phyloP scores from a whole-genome alignment of 2,113 vertebrate species.

The Semnornis frantzii region DNA sequence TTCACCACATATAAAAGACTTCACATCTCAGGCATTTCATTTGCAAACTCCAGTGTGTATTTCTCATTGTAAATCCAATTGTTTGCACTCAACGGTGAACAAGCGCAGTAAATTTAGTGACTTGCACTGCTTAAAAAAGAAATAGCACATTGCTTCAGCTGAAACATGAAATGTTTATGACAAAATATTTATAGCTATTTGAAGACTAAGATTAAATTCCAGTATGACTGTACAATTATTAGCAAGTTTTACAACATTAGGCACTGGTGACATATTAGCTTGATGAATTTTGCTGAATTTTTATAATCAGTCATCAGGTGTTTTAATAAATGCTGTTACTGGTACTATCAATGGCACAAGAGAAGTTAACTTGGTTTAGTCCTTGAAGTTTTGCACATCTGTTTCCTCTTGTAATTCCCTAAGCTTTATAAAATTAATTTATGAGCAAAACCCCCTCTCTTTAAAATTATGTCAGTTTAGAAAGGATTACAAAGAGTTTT shows the following conservation, averaged over 20 bases:
- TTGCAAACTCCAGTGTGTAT: slow-evolving; percentile 13
- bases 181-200: slow-evolving; percentile 57
- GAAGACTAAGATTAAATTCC: slow-evolving; percentile 12
- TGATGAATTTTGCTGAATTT: slow-evolving; percentile 42
- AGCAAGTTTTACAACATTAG: not conserved
- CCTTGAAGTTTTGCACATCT: not conserved
- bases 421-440: not conserved
- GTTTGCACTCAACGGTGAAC: slow-evolving; percentile 23
- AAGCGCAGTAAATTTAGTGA: slow-evolving; percentile 1
- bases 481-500: not conserved
- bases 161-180: slow-evolving; percentile 27
- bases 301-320: not conserved
- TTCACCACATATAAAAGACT: slow-evolving; percentile 56
- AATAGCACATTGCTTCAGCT: not conserved
- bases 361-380: not conserved
- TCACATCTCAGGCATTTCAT: slow-evolving; percentile 38
- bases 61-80: slow-evolving; percentile 31
- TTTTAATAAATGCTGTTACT: slow-evolving; percentile 14
- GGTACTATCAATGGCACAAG: not conserved
- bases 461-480: not conserved
- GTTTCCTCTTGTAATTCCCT: not conserved
- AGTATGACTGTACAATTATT: not conserved
- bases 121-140: not conserved
- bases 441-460: not conserved
- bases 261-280: not conserved